Conservation (phyloP, 2,113 vertebrate genomes). For the Sapayoa aenigma region DNA sequence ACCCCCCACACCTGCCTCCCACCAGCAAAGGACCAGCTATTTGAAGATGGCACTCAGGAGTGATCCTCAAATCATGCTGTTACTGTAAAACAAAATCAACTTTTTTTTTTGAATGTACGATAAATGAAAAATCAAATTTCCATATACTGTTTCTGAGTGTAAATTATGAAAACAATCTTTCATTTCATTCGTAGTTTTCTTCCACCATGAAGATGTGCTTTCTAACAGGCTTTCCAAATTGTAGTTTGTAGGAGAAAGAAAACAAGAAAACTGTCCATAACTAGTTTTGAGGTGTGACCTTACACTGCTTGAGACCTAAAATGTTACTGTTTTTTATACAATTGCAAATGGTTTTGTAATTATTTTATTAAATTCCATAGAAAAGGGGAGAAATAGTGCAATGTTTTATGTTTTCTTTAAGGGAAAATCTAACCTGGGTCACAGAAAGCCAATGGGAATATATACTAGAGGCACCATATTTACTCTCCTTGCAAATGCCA, state of each 20-base stretch:
- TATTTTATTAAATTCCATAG: conserved; percentile 36
- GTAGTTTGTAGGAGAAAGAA: not conserved
- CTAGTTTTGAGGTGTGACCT: not conserved
- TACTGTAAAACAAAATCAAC: not conserved
- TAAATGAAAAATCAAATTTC: not conserved
- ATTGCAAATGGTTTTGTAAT: conserved; percentile 38
- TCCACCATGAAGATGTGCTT: not conserved
- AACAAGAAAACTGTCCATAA: not conserved
- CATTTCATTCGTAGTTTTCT: not conserved
- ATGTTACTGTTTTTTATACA: not conserved
- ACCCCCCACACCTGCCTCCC: too few species aligned
- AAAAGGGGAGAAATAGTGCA: not conserved
- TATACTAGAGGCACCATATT: not conserved
- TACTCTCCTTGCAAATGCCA: conserved; percentile 9
- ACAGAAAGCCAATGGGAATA: conserved; percentile 5
- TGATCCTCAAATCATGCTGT: not conserved
- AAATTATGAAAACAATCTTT: not conserved
- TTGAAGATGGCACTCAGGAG: not conserved
- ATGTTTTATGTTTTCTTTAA: not conserved
- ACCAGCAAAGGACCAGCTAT: not conserved
- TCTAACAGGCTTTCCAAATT: not conserved
- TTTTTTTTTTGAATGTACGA: not conserved
- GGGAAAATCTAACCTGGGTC: not conserved
- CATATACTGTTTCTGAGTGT: not conserved
- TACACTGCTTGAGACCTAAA: not conserved